These are phyloP conservation scores for Polymixis flavicincta DNA, from an alignment of 2,888 invertebrate species.

Conservation along the genomic window DNA sequence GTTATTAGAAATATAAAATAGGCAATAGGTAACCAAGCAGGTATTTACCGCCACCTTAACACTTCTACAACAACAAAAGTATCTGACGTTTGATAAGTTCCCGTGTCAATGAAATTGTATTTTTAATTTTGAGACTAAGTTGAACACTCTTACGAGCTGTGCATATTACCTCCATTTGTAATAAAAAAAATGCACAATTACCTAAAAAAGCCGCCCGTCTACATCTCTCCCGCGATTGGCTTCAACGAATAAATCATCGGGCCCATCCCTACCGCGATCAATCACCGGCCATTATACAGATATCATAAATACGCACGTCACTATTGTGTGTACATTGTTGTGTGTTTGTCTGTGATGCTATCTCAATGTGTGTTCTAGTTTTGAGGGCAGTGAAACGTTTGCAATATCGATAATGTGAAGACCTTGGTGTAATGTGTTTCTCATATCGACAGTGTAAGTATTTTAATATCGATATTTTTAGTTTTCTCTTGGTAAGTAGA, in stretches of 20 bases:
- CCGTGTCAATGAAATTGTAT: background rate
- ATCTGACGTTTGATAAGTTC: no score
- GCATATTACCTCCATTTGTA: background rate
- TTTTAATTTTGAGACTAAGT: background rate
- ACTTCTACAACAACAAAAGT: no score
- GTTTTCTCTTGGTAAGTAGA: no score
- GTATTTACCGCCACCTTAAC: no score
- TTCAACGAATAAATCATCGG: constrained; percentile 71
- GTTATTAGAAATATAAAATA: no score
- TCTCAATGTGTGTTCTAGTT: constrained; percentile 29
- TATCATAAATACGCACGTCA: constrained; percentile 71
- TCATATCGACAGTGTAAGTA: no score
- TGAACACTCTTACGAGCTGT: background rate
- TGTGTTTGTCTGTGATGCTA: constrained; percentile 44
- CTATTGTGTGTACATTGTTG: constrained; percentile 55
- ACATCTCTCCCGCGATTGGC: constrained; percentile 56
- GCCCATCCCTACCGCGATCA: constrained; percentile 64
- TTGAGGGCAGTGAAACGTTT: background rate
- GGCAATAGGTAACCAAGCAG: no score
- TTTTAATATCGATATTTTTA: no score
- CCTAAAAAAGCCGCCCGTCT: constrained; percentile 55
- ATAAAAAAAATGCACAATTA: background rate
- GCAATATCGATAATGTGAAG: background rate
- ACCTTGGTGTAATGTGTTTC: background rate
- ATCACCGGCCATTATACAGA: constrained; percentile 69